Evolutionary conservation across 2,113 vertebrate species (phyloP), one percentile per base, ranked within the genome.

Genomic region (Poeciliopsis retropinna): DNA sequence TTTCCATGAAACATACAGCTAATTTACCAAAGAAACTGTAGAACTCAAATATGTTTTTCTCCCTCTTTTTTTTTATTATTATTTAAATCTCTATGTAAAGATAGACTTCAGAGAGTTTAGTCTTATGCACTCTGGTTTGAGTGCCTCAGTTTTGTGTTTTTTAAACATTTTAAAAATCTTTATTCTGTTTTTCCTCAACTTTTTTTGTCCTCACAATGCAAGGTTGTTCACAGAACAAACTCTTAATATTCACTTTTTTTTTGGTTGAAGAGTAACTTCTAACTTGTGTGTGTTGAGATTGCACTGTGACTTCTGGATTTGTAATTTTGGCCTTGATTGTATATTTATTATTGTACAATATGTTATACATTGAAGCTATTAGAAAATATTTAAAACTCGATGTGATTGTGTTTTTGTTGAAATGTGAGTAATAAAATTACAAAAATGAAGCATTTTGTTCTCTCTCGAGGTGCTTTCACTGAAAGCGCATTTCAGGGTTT

Each of bases 1-100:
- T 86, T 80, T 88, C 81, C 82, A 88, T 51, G 14, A 62, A 82
- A 86, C 12, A 92, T 94, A 94, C 94, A 92, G 94, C 93, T 87
- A 94, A 80, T 64, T 70, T 71, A 92, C 92, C 90, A 93, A 91
- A 87, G 84, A 91, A 80, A 76, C 47, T 30, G 39, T 89, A 89
- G 72, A 62, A 54, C 67, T 81, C 13, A 68, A 66, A 54, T 60
- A 37, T n/a, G 41, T 47, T 64, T 67, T 11, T n/a, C 19, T 51
- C 6, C 25, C 1, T 25, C 25, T 54, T 51, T 19, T 54, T 54
- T 51, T 19, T 13, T 0, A 39, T 12, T 12, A 19, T 47, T 57
- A n/a, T 25, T 25, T 57, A n/a, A 57, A 57, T 57, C 2, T n/a
- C n/a, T 2, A n/a, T n/a, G 25, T 57, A n/a, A 57, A 57, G 22